Evolutionary conservation across 2,888 invertebrate species (phyloP).

Genomic region (Acanthosepion pharaonis): DNA sequence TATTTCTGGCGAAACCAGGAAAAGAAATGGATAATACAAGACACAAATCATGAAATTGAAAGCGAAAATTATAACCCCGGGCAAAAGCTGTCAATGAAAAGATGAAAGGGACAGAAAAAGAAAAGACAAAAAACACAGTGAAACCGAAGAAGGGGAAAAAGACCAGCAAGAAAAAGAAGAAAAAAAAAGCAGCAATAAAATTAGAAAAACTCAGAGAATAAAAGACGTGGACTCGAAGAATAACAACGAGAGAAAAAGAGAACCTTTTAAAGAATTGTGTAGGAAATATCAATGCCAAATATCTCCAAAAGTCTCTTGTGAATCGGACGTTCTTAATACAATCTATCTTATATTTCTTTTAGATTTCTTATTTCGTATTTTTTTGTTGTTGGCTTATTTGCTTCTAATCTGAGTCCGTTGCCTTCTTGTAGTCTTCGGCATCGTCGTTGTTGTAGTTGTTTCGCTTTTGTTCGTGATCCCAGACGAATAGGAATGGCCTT

Average conservation of each 20-base stretch:
- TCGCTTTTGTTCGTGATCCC: neutral
- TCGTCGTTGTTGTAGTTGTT: neutral
- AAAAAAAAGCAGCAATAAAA: too few species aligned
- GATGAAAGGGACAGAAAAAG: neutral
- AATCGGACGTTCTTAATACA: neutral
- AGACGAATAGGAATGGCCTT: neutral
- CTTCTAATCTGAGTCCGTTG: neutral
- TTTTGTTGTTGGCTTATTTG: too few species aligned
- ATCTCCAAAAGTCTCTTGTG: neutral
- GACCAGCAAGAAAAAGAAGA: too few species aligned
- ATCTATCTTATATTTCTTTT: neutral
- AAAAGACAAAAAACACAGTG: neutral
- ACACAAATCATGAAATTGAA: neutral
- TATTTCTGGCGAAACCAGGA: too few species aligned
- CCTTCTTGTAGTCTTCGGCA: neutral
- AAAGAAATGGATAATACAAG: neutral
- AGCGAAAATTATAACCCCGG: neutral
- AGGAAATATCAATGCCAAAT: neutral
- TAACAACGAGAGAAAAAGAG: neutral
- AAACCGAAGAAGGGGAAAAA: too few species aligned
- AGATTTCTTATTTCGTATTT: neutral
- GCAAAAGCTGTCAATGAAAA: slow-evolving; percentile 4
- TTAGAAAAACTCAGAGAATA: too few species aligned
- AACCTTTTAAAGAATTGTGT: neutral
- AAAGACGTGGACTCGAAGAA: too few species aligned